Evolutionary conservation across 2,113 vertebrate species (phyloP), one percentile per base, ranked within the genome.

Genomic region (Hydrolagus affinis): DNA sequence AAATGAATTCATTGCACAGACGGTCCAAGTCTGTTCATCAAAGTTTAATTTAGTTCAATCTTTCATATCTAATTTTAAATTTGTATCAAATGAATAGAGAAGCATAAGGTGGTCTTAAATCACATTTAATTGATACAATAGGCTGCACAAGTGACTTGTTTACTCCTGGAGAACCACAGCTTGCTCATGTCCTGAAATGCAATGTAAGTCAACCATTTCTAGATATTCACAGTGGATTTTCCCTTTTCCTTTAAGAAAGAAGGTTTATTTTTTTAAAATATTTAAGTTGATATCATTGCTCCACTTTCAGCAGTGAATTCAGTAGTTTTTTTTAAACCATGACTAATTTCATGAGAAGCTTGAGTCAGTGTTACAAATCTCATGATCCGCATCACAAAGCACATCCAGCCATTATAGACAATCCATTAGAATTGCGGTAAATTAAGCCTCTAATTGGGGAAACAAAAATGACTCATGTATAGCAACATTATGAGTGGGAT

Each of bases 41-140:
- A 88, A 91, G 88, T 86, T 75, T 66, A 87, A 89, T 90, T 91
- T 91, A 91, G 23, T 92, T 90, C 91, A 78, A 87, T 86, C 85
- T 86, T 70, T 85, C 86, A 85, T 89, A 90, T 23, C 62, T 60
- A 56, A 71, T 57, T 71, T 85, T 85, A 59, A 71, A 17, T 6
- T 23, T 70, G 70, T 23, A 72, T 2, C 68, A 17, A 64, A 83
- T 32, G 78, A 83, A 64, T n/a, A 64, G 62, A 11, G 9, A 60
- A 80, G 12, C 59, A 23, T 64, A 10, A 28, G 11, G 8, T 64
- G 57, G 59, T 80, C 23, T 15, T 80, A 57, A 80, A 80, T 64
- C 76, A 80, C 23, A 21, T 83, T 66, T 83, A 23, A 14, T 66
- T 10, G 17, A 30, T 66, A 68, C 62, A 83, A 32, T 83, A 11